phyloP scores from a whole-genome alignment of 2,797 vertebrate species.

The Chrosomus eos region DNA sequence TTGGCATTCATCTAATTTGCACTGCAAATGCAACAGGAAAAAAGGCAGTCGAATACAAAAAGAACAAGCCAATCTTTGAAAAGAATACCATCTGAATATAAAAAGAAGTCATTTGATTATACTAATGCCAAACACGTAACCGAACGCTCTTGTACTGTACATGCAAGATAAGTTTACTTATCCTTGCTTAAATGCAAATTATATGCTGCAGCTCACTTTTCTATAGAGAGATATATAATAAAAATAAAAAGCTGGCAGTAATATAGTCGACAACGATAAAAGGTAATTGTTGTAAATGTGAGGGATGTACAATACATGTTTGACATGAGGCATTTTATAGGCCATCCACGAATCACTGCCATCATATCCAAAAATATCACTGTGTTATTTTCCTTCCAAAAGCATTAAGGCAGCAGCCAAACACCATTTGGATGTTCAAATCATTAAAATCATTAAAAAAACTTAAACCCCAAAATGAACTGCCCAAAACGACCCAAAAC shows the following conservation, averaged over 20 bases:
- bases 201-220: not conserved
- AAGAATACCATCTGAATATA: not conserved
- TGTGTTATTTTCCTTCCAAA: not conserved
- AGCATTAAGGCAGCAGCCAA: constrained; percentile 4
- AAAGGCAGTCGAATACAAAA: not conserved
- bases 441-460: not conserved
- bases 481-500: not conserved
- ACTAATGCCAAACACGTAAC: not conserved
- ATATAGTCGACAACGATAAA: not conserved
- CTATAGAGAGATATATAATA: not conserved
- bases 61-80: not conserved
- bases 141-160: not conserved
- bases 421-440: not conserved
- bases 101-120: not conserved
- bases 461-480: not conserved
- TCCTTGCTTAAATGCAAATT: not conserved
- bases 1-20: not conserved
- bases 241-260: not conserved
- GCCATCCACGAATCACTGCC: not conserved
- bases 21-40: not conserved
- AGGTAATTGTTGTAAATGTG: not conserved
- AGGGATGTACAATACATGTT: not conserved
- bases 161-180: not conserved
- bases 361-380: not conserved
- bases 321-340: not conserved